These are phyloP conservation scores for Asobara japonica DNA, from an alignment of 1,140 invertebrate genomes.

Conservation along the genomic window DNA sequence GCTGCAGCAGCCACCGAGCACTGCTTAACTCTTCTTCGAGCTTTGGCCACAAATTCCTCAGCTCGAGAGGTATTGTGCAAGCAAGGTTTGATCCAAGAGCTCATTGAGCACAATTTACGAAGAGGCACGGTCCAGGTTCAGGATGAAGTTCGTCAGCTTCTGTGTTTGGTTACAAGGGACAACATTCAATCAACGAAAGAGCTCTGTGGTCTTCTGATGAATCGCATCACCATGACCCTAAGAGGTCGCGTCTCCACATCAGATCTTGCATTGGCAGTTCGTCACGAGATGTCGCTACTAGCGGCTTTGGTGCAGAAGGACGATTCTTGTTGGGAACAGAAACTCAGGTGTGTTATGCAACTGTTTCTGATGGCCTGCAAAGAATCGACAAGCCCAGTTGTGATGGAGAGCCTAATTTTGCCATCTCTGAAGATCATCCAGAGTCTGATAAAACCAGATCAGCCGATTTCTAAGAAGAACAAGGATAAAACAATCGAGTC, in stretches of 20 bases:
- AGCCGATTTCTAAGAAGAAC: constrained; percentile 68
- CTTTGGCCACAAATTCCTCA: constrained; percentile 85
- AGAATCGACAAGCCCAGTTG: constrained; percentile 76
- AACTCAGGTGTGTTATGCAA: constrained; percentile 88
- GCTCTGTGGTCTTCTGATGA: constrained; percentile 83
- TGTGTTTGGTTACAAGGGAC: constrained; percentile 91
- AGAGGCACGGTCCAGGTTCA: constrained; percentile 80
- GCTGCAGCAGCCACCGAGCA: constrained; percentile 90
- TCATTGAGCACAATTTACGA: constrained; percentile 90
- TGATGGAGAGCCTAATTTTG: constrained; percentile 81
- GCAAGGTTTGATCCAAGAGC: constrained; percentile 88
- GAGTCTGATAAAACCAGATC: constrained; percentile 78
- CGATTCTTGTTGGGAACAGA: constrained; percentile 95
- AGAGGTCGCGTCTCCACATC: constrained; percentile 75
- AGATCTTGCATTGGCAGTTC: constrained; percentile 79
- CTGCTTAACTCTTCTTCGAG: constrained; percentile 90
- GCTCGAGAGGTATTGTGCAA: constrained; percentile 83
- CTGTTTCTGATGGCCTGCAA: constrained; percentile 82
- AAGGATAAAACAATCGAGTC: constrained; percentile 71
- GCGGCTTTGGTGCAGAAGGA: constrained; percentile 90
- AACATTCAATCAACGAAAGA: constrained; percentile 88
- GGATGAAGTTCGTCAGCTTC: constrained; percentile 85
- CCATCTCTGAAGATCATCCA: constrained; percentile 89
- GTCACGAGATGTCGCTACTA: constrained; percentile 89
- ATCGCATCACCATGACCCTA: constrained; percentile 81